These are phyloP conservation scores for Lepidurus apus DNA, from an alignment of 1,140 invertebrate genomes.

Conservation along the genomic window DNA sequence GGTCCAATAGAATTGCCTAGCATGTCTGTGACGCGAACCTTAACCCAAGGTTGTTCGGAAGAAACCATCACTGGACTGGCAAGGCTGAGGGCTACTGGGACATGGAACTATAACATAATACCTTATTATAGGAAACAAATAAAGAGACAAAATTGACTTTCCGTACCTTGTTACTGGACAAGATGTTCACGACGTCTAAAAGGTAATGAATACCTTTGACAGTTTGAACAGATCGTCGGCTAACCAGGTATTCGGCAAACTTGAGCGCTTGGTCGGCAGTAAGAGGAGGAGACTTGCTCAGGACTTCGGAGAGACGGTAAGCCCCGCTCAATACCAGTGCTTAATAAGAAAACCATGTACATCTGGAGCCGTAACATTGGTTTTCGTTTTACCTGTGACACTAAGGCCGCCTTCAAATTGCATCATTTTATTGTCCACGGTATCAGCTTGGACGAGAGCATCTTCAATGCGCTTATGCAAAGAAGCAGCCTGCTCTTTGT, in stretches of 20 bases:
- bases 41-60: slow-evolving; percentile 61
- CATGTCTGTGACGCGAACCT: slow-evolving; percentile 73
- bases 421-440: slow-evolving; percentile 73
- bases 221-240: slow-evolving; percentile 80
- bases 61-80: slow-evolving; percentile 66
- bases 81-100: slow-evolving; percentile 71
- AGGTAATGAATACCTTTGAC: slow-evolving; percentile 72
- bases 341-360: slow-evolving; percentile 39
- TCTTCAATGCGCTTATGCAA: slow-evolving; percentile 79
- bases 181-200: slow-evolving; percentile 66
- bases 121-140: slow-evolving; percentile 15
- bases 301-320: slow-evolving; percentile 61
- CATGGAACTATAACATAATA: slow-evolving; percentile 49
- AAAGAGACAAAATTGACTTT: not conserved
- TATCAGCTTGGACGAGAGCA: slow-evolving; percentile 83
- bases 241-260: slow-evolving; percentile 85
- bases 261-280: slow-evolving; percentile 75
- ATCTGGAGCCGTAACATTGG: slow-evolving; percentile 32
- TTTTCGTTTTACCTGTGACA: slow-evolving; percentile 48
- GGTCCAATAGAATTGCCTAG: slow-evolving; percentile 64
- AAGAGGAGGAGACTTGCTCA: slow-evolving; percentile 65
- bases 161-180: slow-evolving; percentile 59
- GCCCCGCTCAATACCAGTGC: slow-evolving; percentile 66
- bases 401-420: slow-evolving; percentile 88
- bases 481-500: slow-evolving; percentile 48